Evolutionary conservation across 37 sponge, comb jelly and placozoan genomes (phyloP), one percentile per base, ranked within the genome.

Genomic region (Halisarca cf. caerulea): DNA sequence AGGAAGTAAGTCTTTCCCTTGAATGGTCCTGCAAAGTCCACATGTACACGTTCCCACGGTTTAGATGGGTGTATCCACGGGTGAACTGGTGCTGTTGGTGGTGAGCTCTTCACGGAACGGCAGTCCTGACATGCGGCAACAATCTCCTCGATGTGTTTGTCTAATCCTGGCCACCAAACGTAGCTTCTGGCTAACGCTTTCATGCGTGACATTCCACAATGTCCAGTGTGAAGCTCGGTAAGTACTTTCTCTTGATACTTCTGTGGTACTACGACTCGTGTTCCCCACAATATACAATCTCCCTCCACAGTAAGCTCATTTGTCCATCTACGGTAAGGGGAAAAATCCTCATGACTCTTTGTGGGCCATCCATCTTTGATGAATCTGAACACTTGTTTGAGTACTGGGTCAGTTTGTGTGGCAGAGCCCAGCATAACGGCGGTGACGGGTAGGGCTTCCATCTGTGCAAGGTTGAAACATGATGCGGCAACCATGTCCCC

Each of bases 121-220:
- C 87, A 86, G 15, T 18, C 20, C 9, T 25, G 21, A 27, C 88
- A 87, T 7, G 57, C 20, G 32, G 43, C 6, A 9, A 87, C 83
- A n/a, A 37, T 42, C 24, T 71, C 45, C 33, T 87, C 88, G 39
- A 89, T 79, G 18, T 80, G 59, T 43, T 41, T 21, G 36, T 80
- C 85, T 20, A 84, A 20, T 30, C 62, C 45, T 35, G 85, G 85
- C 85, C 85, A 89, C 85, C 89, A 89, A 59, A 89, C 43, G 21
- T 79, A 40, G 23, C 36, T 78, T 66, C 81, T 80, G 33, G 87
- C 37, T 33, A 86, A 51, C 0, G 70, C 54, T 86, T 84, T 88
- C 89, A 88, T 88, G 41, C 81, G 33, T 28, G 75, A 43, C 20
- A 43, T 57, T 37, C 85, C 81, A 21, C 84, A 84, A 51, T 89